Evolutionary conservation across 2,888 invertebrate species (phyloP), one percentile per base, ranked within the genome.

Genomic region (Scaeva pyrastri): DNA sequence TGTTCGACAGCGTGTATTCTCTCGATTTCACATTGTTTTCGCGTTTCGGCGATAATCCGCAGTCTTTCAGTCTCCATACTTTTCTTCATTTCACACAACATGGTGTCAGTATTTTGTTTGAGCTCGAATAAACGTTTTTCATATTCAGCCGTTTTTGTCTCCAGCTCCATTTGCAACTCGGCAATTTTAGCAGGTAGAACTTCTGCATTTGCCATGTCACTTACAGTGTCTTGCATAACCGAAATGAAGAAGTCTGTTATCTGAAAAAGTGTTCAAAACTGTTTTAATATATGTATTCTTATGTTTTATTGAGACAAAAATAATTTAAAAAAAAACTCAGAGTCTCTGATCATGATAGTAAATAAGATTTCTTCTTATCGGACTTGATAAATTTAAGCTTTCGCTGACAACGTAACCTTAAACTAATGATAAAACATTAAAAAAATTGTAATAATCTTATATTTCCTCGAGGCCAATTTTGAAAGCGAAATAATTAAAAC

Each of bases 51-150:
- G 41, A 96, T 91, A 0, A 95, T 92, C 10, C 95, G 94, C 36
- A 94, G 91, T 88, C 95, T 95, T 88, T 97, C 97, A 88, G 94
- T 94, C 89, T 96, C 96, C 91, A 96, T 93, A 85, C 94, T 94
- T 62, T 94, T 93, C 55, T 95, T 94, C 94, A 96, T 94, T 91
- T 97, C 97, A 70, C 94, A 93, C 50, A 96, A 81, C 80, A 95
- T 93, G 50, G 96, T 91, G 88, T 96, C 97, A 0, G 91, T 89
- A 43, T 90, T 90, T 88, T 96, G 95, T 90, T 96, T 96, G 16
- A 97, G 90, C 89, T 97, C 97, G 0, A 94, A 92, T 2, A 97
- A 89, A 92, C 97, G 96, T 88, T 96, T 95, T 77, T 95, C 94
- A 89, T 97, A 96, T 52, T 94, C 93, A 94, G 96, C 96, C 88